Conservation (phyloP, 2,888 invertebrate species). For the Cosmorhoe ocellata region DNA sequence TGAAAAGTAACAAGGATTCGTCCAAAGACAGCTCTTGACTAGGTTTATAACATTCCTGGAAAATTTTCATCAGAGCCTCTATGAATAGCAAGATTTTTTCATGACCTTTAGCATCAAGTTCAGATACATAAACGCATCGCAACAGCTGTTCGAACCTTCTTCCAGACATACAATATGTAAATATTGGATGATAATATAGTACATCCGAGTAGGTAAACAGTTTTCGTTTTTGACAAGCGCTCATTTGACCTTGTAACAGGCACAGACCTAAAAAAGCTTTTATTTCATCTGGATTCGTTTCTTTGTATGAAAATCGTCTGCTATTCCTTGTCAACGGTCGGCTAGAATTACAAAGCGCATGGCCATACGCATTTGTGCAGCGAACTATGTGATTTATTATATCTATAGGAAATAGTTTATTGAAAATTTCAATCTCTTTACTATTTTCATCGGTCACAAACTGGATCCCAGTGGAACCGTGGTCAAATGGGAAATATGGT, state of each 20-base stretch:
- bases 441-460: background rate
- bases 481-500: slow-evolving; percentile 2
- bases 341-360: slow-evolving; percentile 15
- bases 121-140: slow-evolving; percentile 33
- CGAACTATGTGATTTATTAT: background rate
- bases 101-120: slow-evolving; percentile 31
- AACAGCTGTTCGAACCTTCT: slow-evolving; percentile 26
- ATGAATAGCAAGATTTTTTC: slow-evolving; percentile 33
- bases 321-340: slow-evolving; percentile 20
- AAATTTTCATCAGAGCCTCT: slow-evolving; percentile 29
- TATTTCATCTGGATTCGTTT: slow-evolving; percentile 17
- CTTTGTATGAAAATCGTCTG: slow-evolving; percentile 12
- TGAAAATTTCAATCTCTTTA: no score
- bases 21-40: slow-evolving; percentile 34
- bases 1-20: slow-evolving; percentile 35
- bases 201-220: slow-evolving; percentile 29
- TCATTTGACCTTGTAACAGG: slow-evolving; percentile 22
- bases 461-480: slow-evolving; percentile 1
- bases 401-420: no score
- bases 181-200: slow-evolving; percentile 30
- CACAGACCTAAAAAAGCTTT: slow-evolving; percentile 21
- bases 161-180: slow-evolving; percentile 31
- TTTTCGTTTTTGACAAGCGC: slow-evolving; percentile 13
- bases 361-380: slow-evolving; percentile 21
- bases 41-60: slow-evolving; percentile 32